Percentiles rank a stretch among this genome's conserved stretches.
These are phyloP conservation scores for Branchinecta lindahli DNA, from an alignment of 1,140 invertebrate genomes.

Conservation along the genomic window DNA sequence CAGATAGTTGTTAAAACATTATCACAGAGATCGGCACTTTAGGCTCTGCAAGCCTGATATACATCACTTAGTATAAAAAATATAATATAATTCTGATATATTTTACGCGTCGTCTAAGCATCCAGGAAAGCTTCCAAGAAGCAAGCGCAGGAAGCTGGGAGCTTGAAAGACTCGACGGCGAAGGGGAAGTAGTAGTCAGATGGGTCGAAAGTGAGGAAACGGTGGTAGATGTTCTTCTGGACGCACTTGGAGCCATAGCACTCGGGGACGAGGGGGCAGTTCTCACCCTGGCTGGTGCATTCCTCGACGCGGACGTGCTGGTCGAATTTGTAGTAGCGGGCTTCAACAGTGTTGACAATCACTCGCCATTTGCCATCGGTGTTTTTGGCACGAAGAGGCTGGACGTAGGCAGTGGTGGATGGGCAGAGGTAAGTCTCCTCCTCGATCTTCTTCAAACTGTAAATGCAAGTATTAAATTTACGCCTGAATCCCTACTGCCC, in stretches of 20 bases:
- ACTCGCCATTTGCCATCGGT: conserved; percentile 27
- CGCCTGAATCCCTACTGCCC: too few species aligned
- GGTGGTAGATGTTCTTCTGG: conserved; percentile 27
- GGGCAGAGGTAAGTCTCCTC: conserved; percentile 26
- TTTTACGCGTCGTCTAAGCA: too few species aligned
- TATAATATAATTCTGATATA: too few species aligned
- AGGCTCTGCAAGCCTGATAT: too few species aligned
- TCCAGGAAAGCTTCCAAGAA: conserved; percentile 21
- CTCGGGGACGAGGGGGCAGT: conserved; percentile 25
- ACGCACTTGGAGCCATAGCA: conserved; percentile 26
- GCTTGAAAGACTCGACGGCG: conserved; percentile 25
- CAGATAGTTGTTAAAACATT: too few species aligned
- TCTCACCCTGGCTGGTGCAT: conserved; percentile 22
- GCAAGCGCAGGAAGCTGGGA: conserved; percentile 26
- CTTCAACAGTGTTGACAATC: conserved; percentile 27
- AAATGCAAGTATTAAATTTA: background rate
- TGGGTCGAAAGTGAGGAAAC: conserved; percentile 26
- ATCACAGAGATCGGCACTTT: too few species aligned
- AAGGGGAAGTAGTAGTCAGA: conserved; percentile 27
- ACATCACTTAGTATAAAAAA: too few species aligned
- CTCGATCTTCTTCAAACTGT: conserved; percentile 21
- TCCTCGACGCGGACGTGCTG: conserved; percentile 27
- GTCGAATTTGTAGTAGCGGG: conserved; percentile 24
- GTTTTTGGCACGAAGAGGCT: conserved; percentile 26
- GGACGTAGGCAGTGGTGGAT: conserved; percentile 23